Evolutionary conservation across 2,113 vertebrate species (phyloP), one percentile per base, ranked within the genome.

Genomic region (Sakesphorus luctuosus): DNA sequence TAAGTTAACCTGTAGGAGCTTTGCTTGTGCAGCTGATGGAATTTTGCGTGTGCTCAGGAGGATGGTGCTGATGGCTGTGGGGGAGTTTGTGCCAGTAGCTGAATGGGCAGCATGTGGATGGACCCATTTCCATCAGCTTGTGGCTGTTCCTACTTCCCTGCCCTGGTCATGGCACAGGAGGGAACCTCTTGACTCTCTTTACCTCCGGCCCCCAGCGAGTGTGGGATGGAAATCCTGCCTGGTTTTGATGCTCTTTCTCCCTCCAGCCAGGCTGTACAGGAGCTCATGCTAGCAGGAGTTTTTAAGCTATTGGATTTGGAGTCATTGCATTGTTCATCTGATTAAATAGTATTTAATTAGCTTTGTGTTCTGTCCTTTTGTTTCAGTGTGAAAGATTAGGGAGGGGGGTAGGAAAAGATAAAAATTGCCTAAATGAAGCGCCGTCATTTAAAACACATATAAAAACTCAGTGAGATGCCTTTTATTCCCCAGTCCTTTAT

Each of bases 401-500:
- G 20, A 1, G 73, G 69, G 19, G 24, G 62, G 18, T 4, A 11
- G 29, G 56, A 47, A 63, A 80, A 94, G 91, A 87, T 94, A 96
- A 96, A 96, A 89, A 76, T 71, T 65, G 53, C 77, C 90, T 91
- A 96, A 98, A 97, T 94, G 96, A 97, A 97, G 92, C 94, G 85
- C 91, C 77, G 19, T 97, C 96, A 84, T 97, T 98, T 97, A 98
- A 98, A 98, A 97, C 96, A 96, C 96, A 90, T 75, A 97, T 84
- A 97, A 98, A 97, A 98, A 95, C 97, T 96, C 97, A 53, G 75
- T n/a, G 94, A 97, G 96, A 96, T 96, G 96, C 88, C 97, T 98
- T 98, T 98, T 97, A 97, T 97, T 97, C 94, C 58, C 19, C 50
- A 36, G 83, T 63, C 96, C 97, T 98, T 98, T 98, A 98, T 98